Conservation (phyloP, 2,113 vertebrate species). For the Microtus pennsylvanicus region DNA sequence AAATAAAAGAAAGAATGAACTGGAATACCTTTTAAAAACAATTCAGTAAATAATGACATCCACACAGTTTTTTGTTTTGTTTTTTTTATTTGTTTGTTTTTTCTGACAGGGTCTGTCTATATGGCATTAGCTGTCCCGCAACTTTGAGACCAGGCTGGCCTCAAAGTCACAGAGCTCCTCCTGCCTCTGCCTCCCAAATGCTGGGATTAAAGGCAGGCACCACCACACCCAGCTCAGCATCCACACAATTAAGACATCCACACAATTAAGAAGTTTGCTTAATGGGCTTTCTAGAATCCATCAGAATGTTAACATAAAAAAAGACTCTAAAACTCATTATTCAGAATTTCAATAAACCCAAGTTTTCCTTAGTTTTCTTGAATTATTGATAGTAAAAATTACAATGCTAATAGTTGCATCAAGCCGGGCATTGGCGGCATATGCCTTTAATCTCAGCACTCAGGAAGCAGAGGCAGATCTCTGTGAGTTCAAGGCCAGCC, state of each 20-base stretch:
- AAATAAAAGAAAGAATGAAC: neutral
- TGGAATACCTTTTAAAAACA: slow-evolving; percentile 4
- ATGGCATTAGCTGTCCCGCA: neutral
- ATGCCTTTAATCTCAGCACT: neutral
- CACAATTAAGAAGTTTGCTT: neutral
- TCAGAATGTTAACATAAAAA: slow-evolving; percentile 39
- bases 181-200: neutral
- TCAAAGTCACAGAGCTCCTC: neutral
- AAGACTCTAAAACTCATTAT: neutral
- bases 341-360: slow-evolving; percentile 39
- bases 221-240: neutral
- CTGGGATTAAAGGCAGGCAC: neutral
- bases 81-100: neutral
- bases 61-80: neutral
- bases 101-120: neutral
- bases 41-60: neutral
- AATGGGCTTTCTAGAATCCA: neutral
- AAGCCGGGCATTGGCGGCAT: neutral
- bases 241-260: neutral
- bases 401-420: neutral
- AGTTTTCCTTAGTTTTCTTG: slow-evolving; percentile 35
- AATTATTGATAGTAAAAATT: slow-evolving; percentile 46
- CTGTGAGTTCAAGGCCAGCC: neutral
- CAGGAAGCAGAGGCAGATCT: neutral
- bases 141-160: neutral